Evolutionary conservation across 2,113 vertebrate species (phyloP), one percentile per base, ranked within the genome.

Genomic region (Phoxinus phoxinus): DNA sequence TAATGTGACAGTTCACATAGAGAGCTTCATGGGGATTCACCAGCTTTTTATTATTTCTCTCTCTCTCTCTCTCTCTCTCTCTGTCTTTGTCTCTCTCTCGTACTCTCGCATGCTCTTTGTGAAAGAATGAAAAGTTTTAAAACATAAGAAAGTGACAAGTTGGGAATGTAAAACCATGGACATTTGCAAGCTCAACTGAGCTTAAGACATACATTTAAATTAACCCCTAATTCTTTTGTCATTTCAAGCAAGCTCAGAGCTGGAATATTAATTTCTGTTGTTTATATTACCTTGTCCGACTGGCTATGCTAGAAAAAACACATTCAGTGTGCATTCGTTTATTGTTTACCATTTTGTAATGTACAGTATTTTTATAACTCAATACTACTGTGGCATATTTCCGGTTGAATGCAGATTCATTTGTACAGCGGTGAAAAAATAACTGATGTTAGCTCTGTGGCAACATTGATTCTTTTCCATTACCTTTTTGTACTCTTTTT

Each of bases 1-100:
- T 96, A 97, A 98, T 97, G 95, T 95, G 95, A 95, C 94, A 91
- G 95, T 94, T 95, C 93, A 89, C 94, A 89, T 92, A 92, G 95
- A 86, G 89, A 92, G 94, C 91, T 94, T 94, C 96, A 91, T 87
- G 90, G 93, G 92, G 94, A 93, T 94, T 95, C 90, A 85, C 92
- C 92, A 61, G 81, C 48, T 21, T 82, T 89, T 85, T 84, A 83
- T 89, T 90, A 86, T 87, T 88, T 89, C 84, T 88, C 83, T 78
- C 84, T 76, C 76, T 78, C 84, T 76, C 76, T 76, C 77, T 85
- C 41, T 67, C 81, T 87, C 79, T 76, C 78, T 85, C 32, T 89
- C 84, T 88, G 80, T 81, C 77, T 77, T 53, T 69, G 82, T 87
- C 80, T 76, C 72, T 85, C 44, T 51, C 71, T 48, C 67, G 9